Percentiles rank a stretch among this genome's conserved stretches.
phyloP scores from a whole-genome alignment of 1,140 invertebrate genomes.

The Ceratina japonica region DNA sequence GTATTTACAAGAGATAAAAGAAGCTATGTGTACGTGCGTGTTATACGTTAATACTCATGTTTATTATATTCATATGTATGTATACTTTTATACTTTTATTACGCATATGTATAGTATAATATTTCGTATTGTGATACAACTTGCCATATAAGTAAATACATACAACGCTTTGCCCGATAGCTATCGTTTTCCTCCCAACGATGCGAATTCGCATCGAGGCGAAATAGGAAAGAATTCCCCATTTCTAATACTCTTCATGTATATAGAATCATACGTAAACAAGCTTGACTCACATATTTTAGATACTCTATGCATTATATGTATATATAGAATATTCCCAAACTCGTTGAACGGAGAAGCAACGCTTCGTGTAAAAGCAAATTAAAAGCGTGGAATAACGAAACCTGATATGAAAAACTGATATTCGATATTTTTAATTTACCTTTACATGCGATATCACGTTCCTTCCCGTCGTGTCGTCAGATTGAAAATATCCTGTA shows the following conservation, averaged over 20 bases:
- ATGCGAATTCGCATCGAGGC: background rate
- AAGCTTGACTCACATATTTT: slow-evolving; percentile 8
- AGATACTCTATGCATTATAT: background rate
- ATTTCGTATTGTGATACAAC: slow-evolving; percentile 44
- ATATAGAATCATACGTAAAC: slow-evolving; percentile 10
- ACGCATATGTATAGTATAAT: slow-evolving; percentile 34
- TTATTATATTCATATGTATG: slow-evolving; percentile 29
- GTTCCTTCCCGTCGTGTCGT: too few species aligned
- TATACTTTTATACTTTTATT: slow-evolving; percentile 15
- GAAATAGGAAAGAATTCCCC: background rate
- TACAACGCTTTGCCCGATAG: slow-evolving; percentile 50
- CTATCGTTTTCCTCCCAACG: slow-evolving; percentile 22
- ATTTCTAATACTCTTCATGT: background rate
- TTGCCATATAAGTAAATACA: slow-evolving; percentile 33
- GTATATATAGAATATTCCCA: slow-evolving; percentile 11
- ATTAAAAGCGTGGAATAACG: too few species aligned
- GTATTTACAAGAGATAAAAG: slow-evolving; percentile 71
- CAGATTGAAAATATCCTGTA: background rate
- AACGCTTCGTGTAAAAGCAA: too few species aligned
- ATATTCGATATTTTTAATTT: too few species aligned
- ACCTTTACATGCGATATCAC: background rate
- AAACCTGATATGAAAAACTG: background rate
- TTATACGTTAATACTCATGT: slow-evolving; percentile 40
- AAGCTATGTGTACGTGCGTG: slow-evolving; percentile 56
- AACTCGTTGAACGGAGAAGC: too few species aligned